Evolutionary conservation across 2,888 invertebrate genomes (phyloP), one percentile per base, ranked within the genome.

Genomic region (Diaperis boleti): DNA sequence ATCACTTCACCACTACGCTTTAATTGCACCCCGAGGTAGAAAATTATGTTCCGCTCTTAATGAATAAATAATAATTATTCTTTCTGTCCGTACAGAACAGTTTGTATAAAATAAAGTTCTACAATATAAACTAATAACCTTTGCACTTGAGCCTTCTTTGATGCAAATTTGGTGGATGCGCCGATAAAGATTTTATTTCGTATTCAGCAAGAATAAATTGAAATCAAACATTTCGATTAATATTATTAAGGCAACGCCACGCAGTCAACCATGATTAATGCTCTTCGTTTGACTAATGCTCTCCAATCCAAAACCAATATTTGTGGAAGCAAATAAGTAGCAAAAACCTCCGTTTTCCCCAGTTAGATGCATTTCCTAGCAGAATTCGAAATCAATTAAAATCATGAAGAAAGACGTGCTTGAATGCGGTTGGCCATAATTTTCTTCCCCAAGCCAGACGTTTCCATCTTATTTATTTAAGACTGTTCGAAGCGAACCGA

Each of bases 261-360:
- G 59, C 50, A 41, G 42, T 42, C 47, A 18, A 20, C 42, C 39
- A 29, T 60, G 60, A 60, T 54, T 54, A 60, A 60, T 60, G 52
- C 22, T 26, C 3, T 15, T 15, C 29, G 22, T 44, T 60, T 33
- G 44, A 45, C 45, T 44, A 44, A 52, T 44, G 26, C 29, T 8
- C 18, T 15, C 20, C 26, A 37, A 60, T 60, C 60, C n/a, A n/a
- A n/a, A 29, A 60, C 54, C 44, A 49, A 49, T 20, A n/a, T 42
- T 49, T 26, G 22, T 13, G 10, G 37, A 37, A 20, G 37, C 37
- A 35, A 18, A 4, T 17, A 31, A 31, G 10, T 31, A 29, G 29
- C 47, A 47, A 49, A 49, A 49, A 33, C 35, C 11, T 11, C 29
- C 17, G n/a, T n/a, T n/a, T n/a, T n/a, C 14, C 3, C 10, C 17